Evolutionary conservation across 1,140 invertebrate species (phyloP).

Genomic region (Nymphalis io): DNA sequence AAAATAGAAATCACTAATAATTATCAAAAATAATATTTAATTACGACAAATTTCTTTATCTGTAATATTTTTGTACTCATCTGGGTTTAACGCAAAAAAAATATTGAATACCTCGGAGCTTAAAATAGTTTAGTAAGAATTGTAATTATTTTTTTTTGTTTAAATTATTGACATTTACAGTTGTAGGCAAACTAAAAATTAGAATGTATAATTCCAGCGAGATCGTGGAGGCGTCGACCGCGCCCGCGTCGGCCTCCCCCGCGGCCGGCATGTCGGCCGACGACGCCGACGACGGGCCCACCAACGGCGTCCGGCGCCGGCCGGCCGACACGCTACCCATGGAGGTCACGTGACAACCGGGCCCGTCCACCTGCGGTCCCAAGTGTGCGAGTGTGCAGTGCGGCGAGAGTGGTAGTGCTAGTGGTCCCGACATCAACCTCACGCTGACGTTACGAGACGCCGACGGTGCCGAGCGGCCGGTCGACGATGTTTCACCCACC

Average conservation of each 20-base stretch:
- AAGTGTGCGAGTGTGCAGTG: not conserved
- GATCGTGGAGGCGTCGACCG: constrained; percentile 52
- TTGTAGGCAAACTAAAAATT: too few species aligned
- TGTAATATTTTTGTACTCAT: too few species aligned
- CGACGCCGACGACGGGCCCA: constrained; percentile 41
- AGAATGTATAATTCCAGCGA: constrained; percentile 45
- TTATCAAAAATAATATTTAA: too few species aligned
- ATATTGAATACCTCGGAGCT: too few species aligned
- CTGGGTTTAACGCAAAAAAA: too few species aligned
- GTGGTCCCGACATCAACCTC: constrained; percentile 6
- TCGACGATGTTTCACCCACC: constrained; percentile 12
- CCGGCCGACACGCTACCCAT: constrained; percentile 60
- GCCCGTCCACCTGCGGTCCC: not conserved
- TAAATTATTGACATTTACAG: too few species aligned
- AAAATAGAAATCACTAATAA: too few species aligned
- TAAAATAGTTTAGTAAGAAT: too few species aligned
- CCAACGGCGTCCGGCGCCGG: constrained; percentile 55
- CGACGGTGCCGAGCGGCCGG: not conserved
- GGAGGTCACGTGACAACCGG: constrained; percentile 72
- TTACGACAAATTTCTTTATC: not conserved
- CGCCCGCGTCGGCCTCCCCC: constrained; percentile 42
- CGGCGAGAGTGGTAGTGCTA: constrained; percentile 1
- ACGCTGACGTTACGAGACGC: constrained; percentile 9
- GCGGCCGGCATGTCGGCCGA: constrained; percentile 26
- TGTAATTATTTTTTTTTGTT: too few species aligned